These are phyloP conservation scores for Phenganax subtilis DNA, from an alignment of 92 coral and sea anemone species.

Conservation along the genomic window DNA sequence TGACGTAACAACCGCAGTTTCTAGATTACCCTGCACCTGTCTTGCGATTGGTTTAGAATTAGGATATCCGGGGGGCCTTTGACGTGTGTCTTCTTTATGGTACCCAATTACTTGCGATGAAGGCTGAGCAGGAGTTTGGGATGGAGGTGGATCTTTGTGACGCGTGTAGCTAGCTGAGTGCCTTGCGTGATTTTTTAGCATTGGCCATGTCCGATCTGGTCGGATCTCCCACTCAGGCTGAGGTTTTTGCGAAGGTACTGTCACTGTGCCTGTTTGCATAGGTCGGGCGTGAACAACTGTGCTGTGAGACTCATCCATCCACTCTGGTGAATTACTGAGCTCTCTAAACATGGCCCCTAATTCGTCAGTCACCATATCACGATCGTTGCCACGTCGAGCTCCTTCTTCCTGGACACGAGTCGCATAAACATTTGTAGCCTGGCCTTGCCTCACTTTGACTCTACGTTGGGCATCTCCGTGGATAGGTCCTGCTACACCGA, in stretches of 20 bases:
- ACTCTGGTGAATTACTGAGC: constrained; percentile 8
- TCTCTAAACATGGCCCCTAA: constrained; percentile 24
- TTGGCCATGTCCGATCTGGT: constrained; percentile 15
- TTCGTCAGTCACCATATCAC: constrained; percentile 20
- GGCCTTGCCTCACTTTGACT: constrained; percentile 35
- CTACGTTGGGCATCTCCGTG: constrained; percentile 26
- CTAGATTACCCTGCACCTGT: not conserved
- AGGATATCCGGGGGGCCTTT: not conserved
- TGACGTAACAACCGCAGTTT: not conserved
- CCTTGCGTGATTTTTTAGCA: not conserved
- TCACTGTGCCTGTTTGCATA: not conserved
- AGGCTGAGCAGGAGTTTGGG: not conserved
- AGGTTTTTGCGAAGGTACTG: constrained; percentile 11
- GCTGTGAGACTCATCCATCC: constrained; percentile 15
- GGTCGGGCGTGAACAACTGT: constrained; percentile 32
- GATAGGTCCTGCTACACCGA: not conserved
- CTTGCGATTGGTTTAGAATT: constrained; percentile 15
- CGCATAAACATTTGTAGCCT: constrained; percentile 16
- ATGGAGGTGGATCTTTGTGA: not conserved
- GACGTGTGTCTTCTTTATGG: constrained; percentile 1
- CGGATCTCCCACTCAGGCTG: constrained; percentile 39
- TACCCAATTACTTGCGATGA: not conserved
- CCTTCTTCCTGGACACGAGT: constrained; percentile 39
- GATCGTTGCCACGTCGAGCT: constrained; percentile 21
- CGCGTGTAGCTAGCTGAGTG: not conserved